Conservation (phyloP, 2,797 vertebrate genomes). For the Galago senegalensis region DNA sequence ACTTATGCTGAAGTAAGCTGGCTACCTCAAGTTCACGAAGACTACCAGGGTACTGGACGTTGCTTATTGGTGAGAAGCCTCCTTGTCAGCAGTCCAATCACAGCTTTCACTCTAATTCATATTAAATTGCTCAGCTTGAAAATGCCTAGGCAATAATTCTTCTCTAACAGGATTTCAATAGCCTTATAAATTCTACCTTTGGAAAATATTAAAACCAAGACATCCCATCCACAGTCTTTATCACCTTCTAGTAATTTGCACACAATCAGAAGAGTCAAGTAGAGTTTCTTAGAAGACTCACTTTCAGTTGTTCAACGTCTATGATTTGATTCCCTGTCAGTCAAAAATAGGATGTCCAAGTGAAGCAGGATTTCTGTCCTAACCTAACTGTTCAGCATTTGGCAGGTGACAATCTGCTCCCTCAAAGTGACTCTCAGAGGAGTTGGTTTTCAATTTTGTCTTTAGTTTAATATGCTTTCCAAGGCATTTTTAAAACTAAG, state of each 20-base stretch:
- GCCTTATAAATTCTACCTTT: slow-evolving; percentile 44
- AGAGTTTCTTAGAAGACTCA: not conserved
- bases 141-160: slow-evolving; percentile 19
- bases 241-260: slow-evolving; percentile 3
- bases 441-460: not conserved
- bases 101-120: not conserved
- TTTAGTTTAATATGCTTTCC: slow-evolving; percentile 5
- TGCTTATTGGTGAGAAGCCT: not conserved
- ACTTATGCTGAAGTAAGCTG: not conserved
- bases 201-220: slow-evolving; percentile 60
- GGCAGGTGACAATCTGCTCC: not conserved
- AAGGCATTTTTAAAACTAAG: slow-evolving; percentile 4
- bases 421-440: not conserved
- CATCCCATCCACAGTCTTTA: slow-evolving; percentile 12
- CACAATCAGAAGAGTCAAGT: not conserved
- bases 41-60: not conserved
- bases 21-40: not conserved
- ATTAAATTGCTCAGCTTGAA: slow-evolving; percentile 10
- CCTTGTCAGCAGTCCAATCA: slow-evolving; percentile 28
- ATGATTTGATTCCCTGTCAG: not conserved
- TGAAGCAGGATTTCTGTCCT: not conserved
- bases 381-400: not conserved
- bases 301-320: not conserved
- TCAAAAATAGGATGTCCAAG: not conserved
- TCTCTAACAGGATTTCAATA: slow-evolving; percentile 46